Evolutionary conservation across 1,140 invertebrate genomes (phyloP).

Genomic region (Euschistus heros): DNA sequence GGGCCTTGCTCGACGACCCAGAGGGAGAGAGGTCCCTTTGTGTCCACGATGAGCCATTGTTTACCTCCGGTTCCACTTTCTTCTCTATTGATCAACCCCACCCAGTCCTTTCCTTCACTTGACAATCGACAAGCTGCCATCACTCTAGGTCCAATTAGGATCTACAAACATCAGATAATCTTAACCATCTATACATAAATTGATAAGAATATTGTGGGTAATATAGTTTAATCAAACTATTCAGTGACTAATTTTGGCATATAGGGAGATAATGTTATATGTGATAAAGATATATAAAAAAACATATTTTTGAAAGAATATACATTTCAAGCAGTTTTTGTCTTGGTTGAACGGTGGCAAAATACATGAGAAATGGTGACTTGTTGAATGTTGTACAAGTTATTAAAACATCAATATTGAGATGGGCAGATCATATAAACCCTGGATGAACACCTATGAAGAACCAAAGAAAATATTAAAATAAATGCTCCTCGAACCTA

Average conservation of each 20-base stretch:
- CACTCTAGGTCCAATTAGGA: slow-evolving; percentile 67
- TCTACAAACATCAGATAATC: slow-evolving; percentile 33
- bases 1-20: slow-evolving; percentile 79
- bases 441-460: too few species aligned
- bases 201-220: background rate
- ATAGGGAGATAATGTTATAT: background rate
- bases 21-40: slow-evolving; percentile 38
- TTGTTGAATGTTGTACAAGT: too few species aligned
- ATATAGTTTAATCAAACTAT: background rate
- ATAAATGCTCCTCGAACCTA: too few species aligned
- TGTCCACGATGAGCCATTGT: slow-evolving; percentile 79
- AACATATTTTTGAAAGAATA: background rate
- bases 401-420: too few species aligned
- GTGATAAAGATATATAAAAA: background rate
- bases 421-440: too few species aligned
- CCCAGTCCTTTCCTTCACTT: slow-evolving; percentile 58
- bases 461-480: too few species aligned
- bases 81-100: slow-evolving; percentile 44
- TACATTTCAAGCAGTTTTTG: background rate
- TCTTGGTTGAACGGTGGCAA: background rate
- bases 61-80: slow-evolving; percentile 80
- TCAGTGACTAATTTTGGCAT: background rate
- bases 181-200: background rate
- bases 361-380: too few species aligned
- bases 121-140: slow-evolving; percentile 79